phyloP scores from a whole-genome alignment of 2,888 invertebrate genomes.

The Pterobdella sp. region DNA sequence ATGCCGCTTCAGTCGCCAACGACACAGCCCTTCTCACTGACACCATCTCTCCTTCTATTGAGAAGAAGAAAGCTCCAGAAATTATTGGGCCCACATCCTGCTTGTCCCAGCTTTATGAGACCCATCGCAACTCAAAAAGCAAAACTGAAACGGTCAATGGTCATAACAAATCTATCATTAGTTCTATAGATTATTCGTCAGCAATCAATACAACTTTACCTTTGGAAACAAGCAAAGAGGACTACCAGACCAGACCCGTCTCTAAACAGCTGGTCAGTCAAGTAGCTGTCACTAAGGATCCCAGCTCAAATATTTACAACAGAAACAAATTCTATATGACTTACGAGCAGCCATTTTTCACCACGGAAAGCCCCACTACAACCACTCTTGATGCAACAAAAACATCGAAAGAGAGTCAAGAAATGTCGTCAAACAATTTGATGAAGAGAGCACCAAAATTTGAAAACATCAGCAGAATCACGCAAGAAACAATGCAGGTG shows the following conservation, averaged over 20 bases:
- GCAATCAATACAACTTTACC: too few relatives aligned
- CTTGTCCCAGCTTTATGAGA: neutral
- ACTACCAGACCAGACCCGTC: too few relatives aligned
- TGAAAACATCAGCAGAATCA: constrained; percentile 46
- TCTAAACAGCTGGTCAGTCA: too few relatives aligned
- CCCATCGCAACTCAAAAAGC: neutral
- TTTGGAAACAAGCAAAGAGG: too few relatives aligned
- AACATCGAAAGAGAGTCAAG: neutral
- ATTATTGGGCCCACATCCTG: constrained; percentile 10
- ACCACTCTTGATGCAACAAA: too few relatives aligned
- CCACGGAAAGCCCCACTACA: too few relatives aligned
- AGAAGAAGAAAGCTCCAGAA: constrained; percentile 23
- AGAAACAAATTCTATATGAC: too few relatives aligned
- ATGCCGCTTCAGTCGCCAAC: constrained; percentile 49
- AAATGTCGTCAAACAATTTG: constrained; percentile 16
- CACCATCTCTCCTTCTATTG: constrained; percentile 45
- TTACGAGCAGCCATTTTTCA: too few relatives aligned
- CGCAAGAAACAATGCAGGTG: constrained; percentile 20
- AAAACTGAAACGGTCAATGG: neutral
- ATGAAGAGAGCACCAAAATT: constrained; percentile 45
- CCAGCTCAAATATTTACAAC: neutral
- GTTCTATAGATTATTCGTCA: too few relatives aligned
- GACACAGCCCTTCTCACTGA: constrained; percentile 49
- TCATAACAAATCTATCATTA: too few relatives aligned
- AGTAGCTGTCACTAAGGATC: too few relatives aligned